Conservation (phyloP, 2,797 vertebrate species). For the Apogon talboti region DNA sequence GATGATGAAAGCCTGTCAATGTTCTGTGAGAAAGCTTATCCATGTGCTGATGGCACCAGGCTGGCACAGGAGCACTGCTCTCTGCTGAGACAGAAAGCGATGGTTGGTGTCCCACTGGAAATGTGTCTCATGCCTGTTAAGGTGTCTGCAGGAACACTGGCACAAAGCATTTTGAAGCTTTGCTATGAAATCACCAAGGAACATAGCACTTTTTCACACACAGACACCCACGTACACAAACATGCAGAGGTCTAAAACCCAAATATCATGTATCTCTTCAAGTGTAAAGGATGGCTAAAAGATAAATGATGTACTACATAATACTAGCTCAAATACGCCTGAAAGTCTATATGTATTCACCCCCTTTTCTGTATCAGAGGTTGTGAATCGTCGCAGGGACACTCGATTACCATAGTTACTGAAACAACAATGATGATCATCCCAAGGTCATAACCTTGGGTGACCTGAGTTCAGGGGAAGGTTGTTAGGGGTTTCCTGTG, state of each 20-base stretch:
- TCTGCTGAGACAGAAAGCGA: constrained; percentile 55
- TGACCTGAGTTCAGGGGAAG: constrained; percentile 78
- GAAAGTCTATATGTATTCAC: not conserved
- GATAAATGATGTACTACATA: not conserved
- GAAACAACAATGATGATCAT: constrained; percentile 74
- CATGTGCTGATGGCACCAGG: constrained; percentile 54
- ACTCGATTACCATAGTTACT: constrained; percentile 73
- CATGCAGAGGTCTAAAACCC: too few species aligned
- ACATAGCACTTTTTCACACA: constrained; percentile 1
- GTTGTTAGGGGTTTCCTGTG: constrained; percentile 79
- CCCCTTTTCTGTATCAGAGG: not conserved
- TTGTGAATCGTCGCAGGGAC: constrained; percentile 9
- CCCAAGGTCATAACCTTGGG: constrained; percentile 79
- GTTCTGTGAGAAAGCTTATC: constrained; percentile 65
- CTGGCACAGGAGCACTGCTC: constrained; percentile 55
- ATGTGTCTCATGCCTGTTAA: constrained; percentile 64
- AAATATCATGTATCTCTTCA: too few species aligned
- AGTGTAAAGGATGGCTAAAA: not conserved
- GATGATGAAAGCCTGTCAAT: constrained; percentile 61
- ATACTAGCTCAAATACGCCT: not conserved
- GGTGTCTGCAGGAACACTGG: constrained; percentile 47
- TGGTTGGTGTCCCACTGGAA: constrained; percentile 63
- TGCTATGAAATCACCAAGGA: constrained; percentile 5
- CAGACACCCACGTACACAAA: not conserved
- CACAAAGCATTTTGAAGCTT: constrained; percentile 10